A percentile compares a stretch with the other conserved stretches of the same genome.
phyloP scores from a whole-genome alignment of 2,888 invertebrate species.

The Atrina japonica region DNA sequence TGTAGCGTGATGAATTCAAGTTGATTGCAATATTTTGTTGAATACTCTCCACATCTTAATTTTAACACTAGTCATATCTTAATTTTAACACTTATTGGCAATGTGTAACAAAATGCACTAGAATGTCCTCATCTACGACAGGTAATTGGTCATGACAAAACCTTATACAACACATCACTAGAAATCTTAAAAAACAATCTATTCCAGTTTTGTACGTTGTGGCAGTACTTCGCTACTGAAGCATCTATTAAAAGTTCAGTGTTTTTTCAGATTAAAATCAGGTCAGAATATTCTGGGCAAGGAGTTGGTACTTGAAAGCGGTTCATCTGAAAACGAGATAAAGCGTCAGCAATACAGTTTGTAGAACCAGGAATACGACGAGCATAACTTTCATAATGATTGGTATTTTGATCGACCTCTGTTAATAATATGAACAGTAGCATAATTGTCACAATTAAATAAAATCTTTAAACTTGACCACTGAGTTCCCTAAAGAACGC shows the following conservation, averaged over 20 bases:
- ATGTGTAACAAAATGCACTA: slow-evolving; percentile 14
- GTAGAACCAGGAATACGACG: slow-evolving; percentile 25
- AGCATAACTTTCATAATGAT: too few relatives aligned
- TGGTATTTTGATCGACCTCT: background rate
- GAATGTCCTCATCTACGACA: slow-evolving; percentile 6
- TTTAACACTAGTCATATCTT: background rate
- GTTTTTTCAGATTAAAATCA: slow-evolving; percentile 1
- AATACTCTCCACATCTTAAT: too few relatives aligned
- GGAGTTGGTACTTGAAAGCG: slow-evolving; percentile 10
- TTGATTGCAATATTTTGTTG: background rate
- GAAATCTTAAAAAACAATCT: slow-evolving; percentile 16
- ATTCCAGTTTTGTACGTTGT: slow-evolving; percentile 10
- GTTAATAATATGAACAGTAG: background rate
- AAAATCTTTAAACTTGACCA: background rate
- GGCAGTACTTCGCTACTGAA: slow-evolving; percentile 1
- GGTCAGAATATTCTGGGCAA: slow-evolving; percentile 20
- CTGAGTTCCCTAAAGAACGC: too few relatives aligned
- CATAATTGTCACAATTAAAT: slow-evolving; percentile 1
- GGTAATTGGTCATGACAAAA: background rate
- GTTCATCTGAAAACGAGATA: slow-evolving; percentile 40
- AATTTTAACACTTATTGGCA: background rate
- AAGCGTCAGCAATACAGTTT: slow-evolving; percentile 29
- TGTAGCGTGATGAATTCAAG: background rate
- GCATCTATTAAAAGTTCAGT: background rate
- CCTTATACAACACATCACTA: slow-evolving; percentile 1